Evolutionary conservation across 2,888 invertebrate genomes (phyloP), one percentile per base, ranked within the genome.

Genomic region (Eretmocerus hayati): DNA sequence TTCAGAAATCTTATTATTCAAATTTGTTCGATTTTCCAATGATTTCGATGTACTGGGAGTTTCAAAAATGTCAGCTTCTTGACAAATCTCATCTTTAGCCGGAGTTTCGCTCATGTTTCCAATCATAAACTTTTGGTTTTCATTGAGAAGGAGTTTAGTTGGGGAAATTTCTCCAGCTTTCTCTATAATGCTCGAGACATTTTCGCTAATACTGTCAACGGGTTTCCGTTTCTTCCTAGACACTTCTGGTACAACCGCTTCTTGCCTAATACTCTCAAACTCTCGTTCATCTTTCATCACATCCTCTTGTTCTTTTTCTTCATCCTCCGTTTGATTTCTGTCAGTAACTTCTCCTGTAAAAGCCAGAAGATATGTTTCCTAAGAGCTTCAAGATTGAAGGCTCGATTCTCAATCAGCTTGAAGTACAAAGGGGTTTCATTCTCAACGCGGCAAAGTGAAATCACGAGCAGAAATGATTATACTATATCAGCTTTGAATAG

Each of bases 161-260:
- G n/a, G n/a, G n/a, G n/a, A n/a, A n/a, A n/a, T n/a, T n/a, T n/a
- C n/a, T n/a, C n/a, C n/a, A n/a, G n/a, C n/a, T n/a, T n/a, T n/a
- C n/a, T n/a, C n/a, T n/a, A n/a, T n/a, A n/a, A n/a, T n/a, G n/a
- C n/a, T n/a, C n/a, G n/a, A n/a, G n/a, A n/a, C n/a, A n/a, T n/a
- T n/a, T n/a, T n/a, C n/a, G n/a, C n/a, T n/a, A n/a, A n/a, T n/a
- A n/a, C n/a, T 50, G 9, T 48, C 2, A 15, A 50, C 41, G 19
- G 37, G 6, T 26, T 48, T 42, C 9, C 50, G 42, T 32, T 53
- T 53, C 4, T 5, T 5, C 2, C 46, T 46, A 6, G 50, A 58
- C 6, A 30, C 15, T 48, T 57, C 53, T 15, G 22, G 5, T 9
- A 5, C 20, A 3, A 11, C 9, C 11, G 11, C 20, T 16, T 20